phyloP scores from a whole-genome alignment of 2,113 vertebrate genomes.

The Crocuta crocuta region DNA sequence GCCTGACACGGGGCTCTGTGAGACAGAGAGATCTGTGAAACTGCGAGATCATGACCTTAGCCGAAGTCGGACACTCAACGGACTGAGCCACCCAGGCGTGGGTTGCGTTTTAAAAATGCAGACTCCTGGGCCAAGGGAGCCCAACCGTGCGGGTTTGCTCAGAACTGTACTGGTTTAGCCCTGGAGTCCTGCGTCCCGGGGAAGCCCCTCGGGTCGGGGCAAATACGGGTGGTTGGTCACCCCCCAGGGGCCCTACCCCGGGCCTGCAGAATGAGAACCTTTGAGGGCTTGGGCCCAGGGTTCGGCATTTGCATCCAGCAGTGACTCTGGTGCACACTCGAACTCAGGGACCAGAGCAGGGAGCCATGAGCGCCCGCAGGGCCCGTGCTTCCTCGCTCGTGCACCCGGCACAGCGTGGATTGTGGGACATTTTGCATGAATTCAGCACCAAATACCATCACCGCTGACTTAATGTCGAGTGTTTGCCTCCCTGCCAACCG shows the following conservation, averaged over 20 bases:
- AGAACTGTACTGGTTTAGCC: background rate
- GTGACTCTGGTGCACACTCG: background rate
- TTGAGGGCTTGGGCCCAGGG: background rate
- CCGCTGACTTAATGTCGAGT: accelerated
- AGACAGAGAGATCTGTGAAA: too few relatives aligned
- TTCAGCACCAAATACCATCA: accelerated
- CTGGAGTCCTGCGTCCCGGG: background rate
- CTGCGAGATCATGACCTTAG: too few relatives aligned
- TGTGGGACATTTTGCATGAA: accelerated
- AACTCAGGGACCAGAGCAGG: background rate
- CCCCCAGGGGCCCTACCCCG: background rate
- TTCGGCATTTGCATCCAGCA: background rate
- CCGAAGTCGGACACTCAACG: too few relatives aligned
- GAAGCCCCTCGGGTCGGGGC: background rate
- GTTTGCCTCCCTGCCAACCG: background rate
- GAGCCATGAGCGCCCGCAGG: background rate
- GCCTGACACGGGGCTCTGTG: too few relatives aligned
- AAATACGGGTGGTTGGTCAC: background rate
- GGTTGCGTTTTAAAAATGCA: too few relatives aligned
- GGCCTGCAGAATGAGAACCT: background rate
- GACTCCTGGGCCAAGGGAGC: background rate
- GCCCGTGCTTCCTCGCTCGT: accelerated
- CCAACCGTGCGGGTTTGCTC: background rate
- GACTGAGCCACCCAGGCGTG: too few relatives aligned
- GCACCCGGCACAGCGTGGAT: background rate